phyloP scores from a whole-genome alignment of 2,113 vertebrate genomes.

The Mungos mungo region DNA sequence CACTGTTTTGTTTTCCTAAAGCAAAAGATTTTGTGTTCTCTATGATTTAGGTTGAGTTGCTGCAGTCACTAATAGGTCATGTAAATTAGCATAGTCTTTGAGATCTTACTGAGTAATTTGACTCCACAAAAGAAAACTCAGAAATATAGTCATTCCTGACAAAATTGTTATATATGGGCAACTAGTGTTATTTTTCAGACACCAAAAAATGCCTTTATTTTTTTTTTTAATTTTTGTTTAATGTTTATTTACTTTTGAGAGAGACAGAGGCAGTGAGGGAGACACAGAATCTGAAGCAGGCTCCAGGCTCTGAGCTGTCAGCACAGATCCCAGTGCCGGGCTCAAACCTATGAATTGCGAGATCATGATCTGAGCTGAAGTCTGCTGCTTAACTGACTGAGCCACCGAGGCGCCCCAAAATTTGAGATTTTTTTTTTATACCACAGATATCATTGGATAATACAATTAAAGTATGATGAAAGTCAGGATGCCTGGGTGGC shows the following conservation, averaged over 20 bases:
- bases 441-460: background rate
- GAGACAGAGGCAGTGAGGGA: too few relatives aligned
- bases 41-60: background rate
- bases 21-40: background rate
- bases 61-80: background rate
- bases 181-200: conserved; percentile 17
- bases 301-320: too few relatives aligned
- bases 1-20: background rate
- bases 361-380: too few relatives aligned
- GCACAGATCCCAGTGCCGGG: too few relatives aligned
- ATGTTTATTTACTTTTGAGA: too few relatives aligned
- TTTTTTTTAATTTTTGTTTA: too few relatives aligned
- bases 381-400: too few relatives aligned
- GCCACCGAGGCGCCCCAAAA: too few relatives aligned
- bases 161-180: background rate
- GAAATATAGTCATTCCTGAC: background rate
- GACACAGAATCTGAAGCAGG: too few relatives aligned
- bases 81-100: background rate
- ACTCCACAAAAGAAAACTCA: background rate
- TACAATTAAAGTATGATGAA: background rate
- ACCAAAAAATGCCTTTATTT: background rate
- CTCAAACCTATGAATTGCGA: too few relatives aligned
- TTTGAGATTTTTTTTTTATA: background rate
- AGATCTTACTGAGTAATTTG: background rate
- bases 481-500: background rate